These are phyloP conservation scores for Pituophis catenifer DNA, from an alignment of 2,113 vertebrate species.

Conservation along the genomic window DNA sequence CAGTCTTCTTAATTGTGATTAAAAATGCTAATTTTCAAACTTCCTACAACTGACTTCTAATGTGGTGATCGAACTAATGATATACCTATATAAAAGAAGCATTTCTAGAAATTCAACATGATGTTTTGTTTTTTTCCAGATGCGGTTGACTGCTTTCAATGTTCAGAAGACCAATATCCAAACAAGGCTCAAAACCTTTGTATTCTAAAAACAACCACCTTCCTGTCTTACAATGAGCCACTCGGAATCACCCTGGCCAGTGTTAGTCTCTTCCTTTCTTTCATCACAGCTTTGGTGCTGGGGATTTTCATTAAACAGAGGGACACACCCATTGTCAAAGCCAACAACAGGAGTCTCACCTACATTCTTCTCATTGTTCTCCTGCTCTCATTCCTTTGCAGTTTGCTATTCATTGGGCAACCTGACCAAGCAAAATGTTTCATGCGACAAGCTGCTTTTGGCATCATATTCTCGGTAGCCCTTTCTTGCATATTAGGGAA, in stretches of 20 bases:
- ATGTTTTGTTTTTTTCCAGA: background rate
- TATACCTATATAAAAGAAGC: background rate
- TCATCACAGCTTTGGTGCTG: background rate
- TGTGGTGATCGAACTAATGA: background rate
- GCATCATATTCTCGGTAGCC: background rate
- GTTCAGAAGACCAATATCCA: background rate
- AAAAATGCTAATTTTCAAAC: background rate
- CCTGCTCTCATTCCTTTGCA: background rate
- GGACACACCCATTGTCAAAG: background rate
- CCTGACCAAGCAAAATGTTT: background rate
- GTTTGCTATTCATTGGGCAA: background rate
- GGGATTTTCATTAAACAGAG: background rate
- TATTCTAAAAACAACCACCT: background rate
- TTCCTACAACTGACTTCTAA: background rate
- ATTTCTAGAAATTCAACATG: background rate
- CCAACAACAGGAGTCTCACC: background rate
- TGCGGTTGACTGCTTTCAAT: background rate
- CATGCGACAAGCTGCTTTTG: background rate
- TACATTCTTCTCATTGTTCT: background rate
- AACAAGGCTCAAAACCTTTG: background rate
- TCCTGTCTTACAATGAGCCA: background rate
- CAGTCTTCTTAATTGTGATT: background rate
- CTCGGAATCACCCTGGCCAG: background rate
- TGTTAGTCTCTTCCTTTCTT: background rate
- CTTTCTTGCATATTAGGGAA: background rate